phyloP scores from a whole-genome alignment of 2,888 invertebrate species.

The Athalia cordata region DNA sequence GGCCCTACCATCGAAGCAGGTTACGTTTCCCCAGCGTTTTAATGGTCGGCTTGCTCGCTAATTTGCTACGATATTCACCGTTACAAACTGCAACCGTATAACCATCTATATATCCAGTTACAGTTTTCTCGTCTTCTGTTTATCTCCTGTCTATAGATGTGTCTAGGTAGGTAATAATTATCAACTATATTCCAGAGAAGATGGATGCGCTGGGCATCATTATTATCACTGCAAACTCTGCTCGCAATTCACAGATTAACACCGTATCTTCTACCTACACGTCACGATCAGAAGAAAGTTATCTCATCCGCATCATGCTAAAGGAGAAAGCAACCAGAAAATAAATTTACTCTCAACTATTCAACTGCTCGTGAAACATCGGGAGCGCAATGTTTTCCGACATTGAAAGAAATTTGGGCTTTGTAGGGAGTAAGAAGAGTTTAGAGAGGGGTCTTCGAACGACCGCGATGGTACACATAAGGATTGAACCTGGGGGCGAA shows the following conservation, averaged over 20 bases:
- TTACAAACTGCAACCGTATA: conserved; percentile 8
- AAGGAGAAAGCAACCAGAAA: no score
- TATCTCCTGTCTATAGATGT: conserved; percentile 5
- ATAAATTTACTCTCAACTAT: no score
- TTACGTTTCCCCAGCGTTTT: conserved; percentile 41
- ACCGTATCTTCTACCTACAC: no score
- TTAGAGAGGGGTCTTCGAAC: not conserved
- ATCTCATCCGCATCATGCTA: no score
- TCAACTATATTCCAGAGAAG: not conserved
- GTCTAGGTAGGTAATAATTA: conserved; percentile 19
- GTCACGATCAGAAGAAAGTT: no score
- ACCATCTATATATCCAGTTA: not conserved
- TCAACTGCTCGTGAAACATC: no score
- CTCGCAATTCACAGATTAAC: no score
- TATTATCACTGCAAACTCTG: not conserved
- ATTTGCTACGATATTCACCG: conserved; percentile 39
- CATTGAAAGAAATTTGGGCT: conserved; percentile 16
- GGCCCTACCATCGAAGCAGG: conserved; percentile 18
- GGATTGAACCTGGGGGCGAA: conserved; percentile 23
- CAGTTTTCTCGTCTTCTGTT: conserved; percentile 7
- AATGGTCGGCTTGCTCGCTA: conserved; percentile 38
- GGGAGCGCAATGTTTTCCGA: no score
- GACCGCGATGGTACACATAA: not conserved
- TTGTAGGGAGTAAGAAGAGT: not conserved
- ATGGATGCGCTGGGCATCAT: not conserved